Conservation (phyloP, 2,888 invertebrate genomes). For the Brassicogethes aeneus region DNA sequence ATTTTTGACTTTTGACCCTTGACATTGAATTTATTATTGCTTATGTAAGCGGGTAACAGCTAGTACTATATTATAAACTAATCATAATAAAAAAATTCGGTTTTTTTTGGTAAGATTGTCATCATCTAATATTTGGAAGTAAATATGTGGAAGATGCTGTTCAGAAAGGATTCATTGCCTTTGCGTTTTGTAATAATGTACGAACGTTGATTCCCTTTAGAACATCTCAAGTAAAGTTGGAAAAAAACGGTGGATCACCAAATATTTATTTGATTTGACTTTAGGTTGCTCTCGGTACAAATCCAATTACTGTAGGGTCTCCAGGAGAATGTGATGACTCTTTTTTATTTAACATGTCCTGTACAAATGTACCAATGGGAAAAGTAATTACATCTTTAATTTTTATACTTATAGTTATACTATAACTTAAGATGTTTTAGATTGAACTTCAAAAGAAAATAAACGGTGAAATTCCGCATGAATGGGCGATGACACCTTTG, state of each 20-base stretch:
- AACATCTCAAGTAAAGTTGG: background rate
- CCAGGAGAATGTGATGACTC: background rate
- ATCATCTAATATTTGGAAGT: background rate
- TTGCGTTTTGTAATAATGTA: background rate
- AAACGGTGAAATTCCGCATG: slow-evolving; percentile 63
- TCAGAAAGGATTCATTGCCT: background rate
- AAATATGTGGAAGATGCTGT: background rate
- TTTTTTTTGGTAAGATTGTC: too few species aligned
- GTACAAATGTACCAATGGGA: background rate
- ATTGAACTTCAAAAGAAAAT: slow-evolving; percentile 79
- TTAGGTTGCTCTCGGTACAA: background rate
- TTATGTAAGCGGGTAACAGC: too few species aligned
- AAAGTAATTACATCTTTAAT: too few species aligned
- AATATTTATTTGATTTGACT: too few species aligned
- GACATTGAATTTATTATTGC: too few species aligned
- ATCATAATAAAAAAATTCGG: too few species aligned
- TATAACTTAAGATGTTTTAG: too few species aligned
- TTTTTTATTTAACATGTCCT: background rate
- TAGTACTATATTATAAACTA: too few species aligned
- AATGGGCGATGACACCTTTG: slow-evolving; percentile 65
- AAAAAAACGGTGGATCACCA: too few species aligned
- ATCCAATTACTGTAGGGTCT: background rate
- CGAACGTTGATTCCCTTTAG: too few species aligned
- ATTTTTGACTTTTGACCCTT: too few species aligned
- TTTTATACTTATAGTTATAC: too few species aligned